phyloP scores from a whole-genome alignment of 2,888 invertebrate genomes.

The Perdita meconis region DNA sequence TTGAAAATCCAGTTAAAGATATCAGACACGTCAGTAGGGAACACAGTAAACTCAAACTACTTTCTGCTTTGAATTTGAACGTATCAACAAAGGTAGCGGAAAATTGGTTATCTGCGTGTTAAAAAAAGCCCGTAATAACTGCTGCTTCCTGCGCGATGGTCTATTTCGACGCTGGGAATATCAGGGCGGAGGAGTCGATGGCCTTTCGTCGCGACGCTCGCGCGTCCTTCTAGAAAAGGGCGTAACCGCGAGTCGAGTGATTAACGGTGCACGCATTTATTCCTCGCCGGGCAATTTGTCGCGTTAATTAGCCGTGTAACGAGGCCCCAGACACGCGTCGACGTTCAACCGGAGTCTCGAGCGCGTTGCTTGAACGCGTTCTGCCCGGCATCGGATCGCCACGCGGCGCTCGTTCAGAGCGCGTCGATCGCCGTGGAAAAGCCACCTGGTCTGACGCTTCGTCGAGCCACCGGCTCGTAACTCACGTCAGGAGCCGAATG shows the following conservation, averaged over 20 bases:
- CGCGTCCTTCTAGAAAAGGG: conserved; percentile 65
- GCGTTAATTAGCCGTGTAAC: conserved; percentile 81
- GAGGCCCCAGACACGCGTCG: conserved; percentile 64
- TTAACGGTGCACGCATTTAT: conserved; percentile 75
- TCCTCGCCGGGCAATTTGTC: conserved; percentile 78
- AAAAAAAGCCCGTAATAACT: conserved; percentile 63
- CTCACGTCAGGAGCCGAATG: conserved; percentile 64
- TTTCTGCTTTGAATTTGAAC: conserved; percentile 38
- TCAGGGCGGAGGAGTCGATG: conserved; percentile 53
- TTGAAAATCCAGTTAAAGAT: neutral
- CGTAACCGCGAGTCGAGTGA: conserved; percentile 62
- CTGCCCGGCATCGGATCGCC: conserved; percentile 68
- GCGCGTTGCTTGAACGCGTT: conserved; percentile 26
- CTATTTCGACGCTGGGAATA: conserved; percentile 60
- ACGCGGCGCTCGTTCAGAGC: conserved; percentile 59
- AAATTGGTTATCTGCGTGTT: conserved; percentile 62
- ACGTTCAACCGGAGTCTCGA: conserved; percentile 40
- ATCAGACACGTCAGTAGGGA: neutral
- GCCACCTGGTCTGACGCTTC: conserved; percentile 33
- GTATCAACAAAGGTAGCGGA: conserved; percentile 45
- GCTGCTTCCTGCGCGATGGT: conserved; percentile 44
- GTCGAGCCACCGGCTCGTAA: conserved; percentile 47
- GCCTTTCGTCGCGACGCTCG: conserved; percentile 60
- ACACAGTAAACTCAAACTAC: conserved; percentile 24
- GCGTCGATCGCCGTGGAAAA: conserved; percentile 53